Evolutionary conservation across 2,888 invertebrate species (phyloP), one percentile per base, ranked within the genome.

Genomic region (Andrena dorsata): DNA sequence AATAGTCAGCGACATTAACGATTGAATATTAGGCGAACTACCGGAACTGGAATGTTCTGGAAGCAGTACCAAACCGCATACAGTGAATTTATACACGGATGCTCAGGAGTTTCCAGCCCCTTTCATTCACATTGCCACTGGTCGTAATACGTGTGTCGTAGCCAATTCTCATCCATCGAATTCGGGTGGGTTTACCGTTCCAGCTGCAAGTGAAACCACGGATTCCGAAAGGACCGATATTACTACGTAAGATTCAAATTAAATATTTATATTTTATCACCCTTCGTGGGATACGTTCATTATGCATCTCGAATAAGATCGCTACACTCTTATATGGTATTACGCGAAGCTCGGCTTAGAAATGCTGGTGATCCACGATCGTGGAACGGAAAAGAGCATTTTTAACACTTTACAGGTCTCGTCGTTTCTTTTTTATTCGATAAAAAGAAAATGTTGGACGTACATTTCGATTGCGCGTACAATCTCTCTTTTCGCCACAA

Each of bases 1-100:
- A 47, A 13, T 63, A n/a, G 60, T 64, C 10, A 49, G 28, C 58
- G 60, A 68, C 23, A 26, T 58, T 75, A 16, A 71, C 20, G 41
- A 41, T 65, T 80, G 65, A 70, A 75, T 28, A 32, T 63, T 71
- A 93, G 93, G 92, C 60, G 93, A 92, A 83, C 87, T 90, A 83
- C 91, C 90, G 41, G 91, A 91, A 70, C 72, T 90, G 20, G 92
- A 92, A 64, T 88, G 86, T 64, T 92, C 92, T 3, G 85, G 90
- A 41, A 92, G 91, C 81, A 92, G 92, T 79, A 92, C 90, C 2
- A 90, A 91, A 35, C 90, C 91, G 4, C 90, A 91, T 75, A 92
- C 91, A 8, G 90, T 93, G 60, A 91, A 88, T 66, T 85, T 92
- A 58, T 90, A 88, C 65, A 75, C 74, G 30, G 91, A 91, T 6